phyloP scores from a whole-genome alignment of 1,140 invertebrate genomes.

The Steinernema feltiae region DNA sequence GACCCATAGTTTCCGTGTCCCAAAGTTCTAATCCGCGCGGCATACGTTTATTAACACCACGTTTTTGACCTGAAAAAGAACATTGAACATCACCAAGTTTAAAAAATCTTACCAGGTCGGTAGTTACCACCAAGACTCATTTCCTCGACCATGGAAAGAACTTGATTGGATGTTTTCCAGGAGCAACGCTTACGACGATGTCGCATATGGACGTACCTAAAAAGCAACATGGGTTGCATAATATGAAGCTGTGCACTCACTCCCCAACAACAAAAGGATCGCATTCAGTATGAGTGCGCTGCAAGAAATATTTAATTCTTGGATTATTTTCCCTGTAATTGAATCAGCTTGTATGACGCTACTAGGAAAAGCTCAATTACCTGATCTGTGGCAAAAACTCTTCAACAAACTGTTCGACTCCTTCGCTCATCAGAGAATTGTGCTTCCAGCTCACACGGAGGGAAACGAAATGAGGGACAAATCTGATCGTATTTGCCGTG shows the following conservation, averaged over 20 bases:
- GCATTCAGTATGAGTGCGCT: constrained; percentile 39
- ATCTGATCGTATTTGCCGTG: constrained; percentile 36
- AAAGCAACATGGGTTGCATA: constrained; percentile 13
- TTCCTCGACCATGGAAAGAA: constrained; percentile 52
- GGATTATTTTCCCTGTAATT: constrained; percentile 54
- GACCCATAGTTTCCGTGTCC: constrained; percentile 53
- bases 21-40: constrained; percentile 49
- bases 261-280: constrained; percentile 54
- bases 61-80: constrained; percentile 35
- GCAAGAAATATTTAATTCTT: constrained; percentile 43
- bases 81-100: not conserved
- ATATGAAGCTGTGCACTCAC: constrained; percentile 29
- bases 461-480: constrained; percentile 49
- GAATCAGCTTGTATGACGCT: not conserved
- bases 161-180: constrained; percentile 42
- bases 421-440: constrained; percentile 43
- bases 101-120: constrained; percentile 19
- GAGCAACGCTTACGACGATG: constrained; percentile 37
- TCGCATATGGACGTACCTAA: constrained; percentile 44
- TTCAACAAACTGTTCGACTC: constrained; percentile 54
- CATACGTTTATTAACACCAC: constrained; percentile 45
- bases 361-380: constrained; percentile 18
- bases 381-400: constrained; percentile 51
- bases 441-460: constrained; percentile 49
- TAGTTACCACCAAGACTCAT: constrained; percentile 53